Base-by-base conservation (phyloP, 2,113 vertebrate species). In the Hyperopisus bebe region DNA sequence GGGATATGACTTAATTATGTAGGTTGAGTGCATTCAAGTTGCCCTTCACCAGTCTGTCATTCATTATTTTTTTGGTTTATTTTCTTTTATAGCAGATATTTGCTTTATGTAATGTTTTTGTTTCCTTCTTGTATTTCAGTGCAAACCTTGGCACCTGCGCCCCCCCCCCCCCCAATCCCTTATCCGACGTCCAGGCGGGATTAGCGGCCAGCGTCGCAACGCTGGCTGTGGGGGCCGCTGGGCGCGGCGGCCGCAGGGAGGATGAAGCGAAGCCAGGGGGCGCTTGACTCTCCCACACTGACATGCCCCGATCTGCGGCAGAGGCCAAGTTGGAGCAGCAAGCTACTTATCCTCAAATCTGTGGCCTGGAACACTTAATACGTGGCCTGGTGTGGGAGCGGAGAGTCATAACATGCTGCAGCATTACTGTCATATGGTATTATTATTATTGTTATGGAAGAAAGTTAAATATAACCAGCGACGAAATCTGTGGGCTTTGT, bases 401-500 rank as follows among this genome's bases (percentile, higher is more conserved):
- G 90, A 89, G 35, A 88, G 55, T 74, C 35, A 11, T n/a, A 44
- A 88, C 66, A 42, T 27, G 55, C 77, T 88, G 70, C 87, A 87
- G 88, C 86, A 88, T 44, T 4, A 24, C 0, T 8, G 5, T 24
- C 31, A 82, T 27, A 91, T 89, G 90, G 91, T 91, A 35, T 87
- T 82, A 89, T 88, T 58, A 50, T 51, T 44, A 88, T 53, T 51
- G 24, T 19, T 88, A 42, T 0, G 35, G 50, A 88, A 46, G 58
- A 91, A 93, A 90, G 93, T 91, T 90, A 92, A 92, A 92, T 91
- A 88, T 91, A 91, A 92, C 31, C 87, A 42, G 90, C 92, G 93
- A 93, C 93, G n/a, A 91, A 94, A 91, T 92, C 92, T 91, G 91
- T 89, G 86, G 92, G 91, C 93, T 94, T 92, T 55, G 53, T 21